Conservation (phyloP, 1,140 invertebrate species). For the Brachionus plicatilis region DNA sequence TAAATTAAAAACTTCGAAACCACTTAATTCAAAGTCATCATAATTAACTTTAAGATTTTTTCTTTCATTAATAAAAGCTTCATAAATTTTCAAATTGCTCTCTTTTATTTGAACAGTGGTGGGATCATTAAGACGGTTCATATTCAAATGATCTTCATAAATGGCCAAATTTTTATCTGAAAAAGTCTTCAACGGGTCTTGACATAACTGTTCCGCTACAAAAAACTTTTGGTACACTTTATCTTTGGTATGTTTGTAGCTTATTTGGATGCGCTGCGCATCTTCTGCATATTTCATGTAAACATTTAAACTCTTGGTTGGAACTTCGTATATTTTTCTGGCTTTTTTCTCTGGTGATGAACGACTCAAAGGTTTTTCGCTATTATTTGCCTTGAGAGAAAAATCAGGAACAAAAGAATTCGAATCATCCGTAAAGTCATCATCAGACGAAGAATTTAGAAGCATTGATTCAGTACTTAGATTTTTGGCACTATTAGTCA, state of each 20-base stretch:
- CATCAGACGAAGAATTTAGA: neutral
- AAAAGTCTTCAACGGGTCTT: neutral
- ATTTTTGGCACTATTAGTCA: neutral
- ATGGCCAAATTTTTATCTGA: neutral
- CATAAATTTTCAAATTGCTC: neutral
- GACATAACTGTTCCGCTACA: neutral
- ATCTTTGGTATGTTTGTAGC: neutral
- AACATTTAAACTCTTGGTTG: neutral
- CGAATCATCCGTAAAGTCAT: conserved; percentile 18
- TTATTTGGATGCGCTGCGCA: neutral
- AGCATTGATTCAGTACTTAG: neutral
- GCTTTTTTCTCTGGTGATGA: neutral
- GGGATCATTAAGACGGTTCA: neutral
- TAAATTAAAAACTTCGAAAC: neutral
- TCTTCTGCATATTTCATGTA: conserved; percentile 35
- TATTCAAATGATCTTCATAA: neutral
- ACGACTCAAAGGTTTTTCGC: neutral
- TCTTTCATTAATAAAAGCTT: neutral
- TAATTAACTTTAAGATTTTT: neutral
- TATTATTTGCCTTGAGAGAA: neutral
- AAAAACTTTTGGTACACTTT: neutral
- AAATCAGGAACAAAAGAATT: neutral
- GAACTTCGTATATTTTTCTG: neutral
- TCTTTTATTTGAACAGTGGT: conserved; percentile 60
- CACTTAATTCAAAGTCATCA: neutral